Percentiles rank a stretch among this genome's conserved stretches.
These are phyloP conservation scores for Seriola quinqueradiata DNA, from an alignment of 2,113 vertebrate species.

Conservation along the genomic window DNA sequence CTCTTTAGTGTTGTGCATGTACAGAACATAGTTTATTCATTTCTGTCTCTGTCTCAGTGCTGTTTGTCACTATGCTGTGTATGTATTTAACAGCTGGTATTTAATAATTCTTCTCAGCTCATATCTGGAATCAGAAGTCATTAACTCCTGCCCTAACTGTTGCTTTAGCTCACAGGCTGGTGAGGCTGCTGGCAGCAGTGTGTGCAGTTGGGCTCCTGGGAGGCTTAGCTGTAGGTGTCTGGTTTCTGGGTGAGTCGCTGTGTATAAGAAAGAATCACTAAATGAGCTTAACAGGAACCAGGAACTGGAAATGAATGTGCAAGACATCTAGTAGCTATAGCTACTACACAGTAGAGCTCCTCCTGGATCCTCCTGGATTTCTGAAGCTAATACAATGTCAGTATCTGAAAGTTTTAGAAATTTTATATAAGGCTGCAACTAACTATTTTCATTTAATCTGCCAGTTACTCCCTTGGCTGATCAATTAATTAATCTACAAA, in stretches of 20 bases:
- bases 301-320: constrained; percentile 24
- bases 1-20: not conserved
- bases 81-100: constrained; percentile 55
- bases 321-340: not conserved
- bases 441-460: not conserved
- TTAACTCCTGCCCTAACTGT: constrained; percentile 63
- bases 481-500: not conserved
- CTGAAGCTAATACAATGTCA: not conserved
- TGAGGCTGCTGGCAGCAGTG: constrained; percentile 81
- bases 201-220: constrained; percentile 81
- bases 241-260: constrained; percentile 87
- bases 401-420: not conserved
- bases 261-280: constrained; percentile 42
- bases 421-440: not conserved
- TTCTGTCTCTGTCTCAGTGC: constrained; percentile 1
- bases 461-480: not conserved
- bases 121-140: constrained; percentile 39
- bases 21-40: not conserved
- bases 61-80: constrained; percentile 5
- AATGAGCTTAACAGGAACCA: constrained; percentile 41
- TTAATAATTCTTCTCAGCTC: constrained; percentile 48
- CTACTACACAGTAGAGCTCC: not conserved
- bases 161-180: constrained; percentile 75
- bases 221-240: constrained; percentile 82
- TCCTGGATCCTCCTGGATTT: not conserved